Percentiles rank a stretch among this genome's conserved stretches.
phyloP scores from a whole-genome alignment of 2,888 invertebrate species.

The Lithophane semibrunnea region DNA sequence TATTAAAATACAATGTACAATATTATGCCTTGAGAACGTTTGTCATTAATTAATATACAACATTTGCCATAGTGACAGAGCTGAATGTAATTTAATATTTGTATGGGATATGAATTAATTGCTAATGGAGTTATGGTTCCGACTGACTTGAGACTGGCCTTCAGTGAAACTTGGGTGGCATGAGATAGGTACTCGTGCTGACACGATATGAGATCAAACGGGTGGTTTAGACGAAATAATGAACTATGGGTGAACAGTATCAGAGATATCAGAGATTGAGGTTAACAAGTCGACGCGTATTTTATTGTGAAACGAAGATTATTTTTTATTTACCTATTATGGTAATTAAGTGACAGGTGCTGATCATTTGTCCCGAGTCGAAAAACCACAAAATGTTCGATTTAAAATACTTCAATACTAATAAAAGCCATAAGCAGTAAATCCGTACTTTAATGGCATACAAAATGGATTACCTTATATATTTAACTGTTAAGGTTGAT shows the following conservation, averaged over 20 bases:
- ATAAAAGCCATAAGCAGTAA: background rate
- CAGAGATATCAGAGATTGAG: background rate
- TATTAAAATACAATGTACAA: constrained; percentile 48
- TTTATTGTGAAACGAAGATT: background rate
- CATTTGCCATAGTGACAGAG: constrained; percentile 39
- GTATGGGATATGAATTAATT: constrained; percentile 26
- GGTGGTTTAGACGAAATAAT: background rate
- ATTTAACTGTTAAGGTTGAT: constrained; percentile 28
- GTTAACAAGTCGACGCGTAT: background rate
- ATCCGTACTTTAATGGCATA: constrained; percentile 1
- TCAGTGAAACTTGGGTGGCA: background rate
- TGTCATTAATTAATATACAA: constrained; percentile 53
- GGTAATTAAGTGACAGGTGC: too few species aligned
- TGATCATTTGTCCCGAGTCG: background rate
- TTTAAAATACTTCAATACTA: constrained; percentile 1
- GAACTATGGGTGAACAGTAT: background rate
- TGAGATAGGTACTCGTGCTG: background rate
- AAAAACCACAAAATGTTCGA: too few species aligned
- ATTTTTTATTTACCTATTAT: background rate
- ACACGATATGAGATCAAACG: too few species aligned
- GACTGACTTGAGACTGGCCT: background rate
- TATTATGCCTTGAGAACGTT: constrained; percentile 39
- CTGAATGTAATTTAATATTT: constrained; percentile 32
- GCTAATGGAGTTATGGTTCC: background rate
- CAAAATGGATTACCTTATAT: constrained; percentile 25